Conservation (phyloP, 2,888 invertebrate genomes). For the Acanthacorydalis orientalis region DNA sequence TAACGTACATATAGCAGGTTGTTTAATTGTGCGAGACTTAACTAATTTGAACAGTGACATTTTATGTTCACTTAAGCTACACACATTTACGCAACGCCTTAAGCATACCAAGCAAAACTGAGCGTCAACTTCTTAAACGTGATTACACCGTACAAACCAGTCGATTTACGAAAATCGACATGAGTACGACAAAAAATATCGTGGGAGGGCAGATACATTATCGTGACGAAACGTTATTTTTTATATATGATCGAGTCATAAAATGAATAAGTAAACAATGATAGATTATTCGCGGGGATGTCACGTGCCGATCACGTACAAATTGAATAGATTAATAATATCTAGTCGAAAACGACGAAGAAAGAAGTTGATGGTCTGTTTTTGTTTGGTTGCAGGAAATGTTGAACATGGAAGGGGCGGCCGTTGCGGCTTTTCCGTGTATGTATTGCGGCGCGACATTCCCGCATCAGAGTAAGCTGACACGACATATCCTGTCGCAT, state of each 20-base stretch:
- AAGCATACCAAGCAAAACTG: conserved; percentile 56
- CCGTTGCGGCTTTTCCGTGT: conserved; percentile 51
- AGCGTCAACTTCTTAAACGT: conserved; percentile 72
- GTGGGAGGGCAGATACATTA: no score
- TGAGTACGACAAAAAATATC: conserved; percentile 9
- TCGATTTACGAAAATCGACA: conserved; percentile 9
- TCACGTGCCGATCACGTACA: background rate
- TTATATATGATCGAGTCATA: conserved; percentile 3
- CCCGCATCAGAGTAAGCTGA: conserved; percentile 81
- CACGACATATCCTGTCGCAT: conserved; percentile 76
- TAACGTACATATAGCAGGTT: no score
- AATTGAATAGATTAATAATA: no score
- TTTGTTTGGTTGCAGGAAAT: conserved; percentile 85
- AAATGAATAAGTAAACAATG: conserved; percentile 4
- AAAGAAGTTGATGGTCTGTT: conserved; percentile 76
- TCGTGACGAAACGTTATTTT: no score
- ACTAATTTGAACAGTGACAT: no score
- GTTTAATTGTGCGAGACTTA: no score
- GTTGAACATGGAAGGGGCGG: conserved; percentile 45
- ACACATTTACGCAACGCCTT: no score
- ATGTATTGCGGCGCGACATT: conserved; percentile 81
- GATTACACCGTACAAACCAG: conserved; percentile 7
- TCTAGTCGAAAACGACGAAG: background rate
- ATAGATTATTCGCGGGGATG: conserved; percentile 8
- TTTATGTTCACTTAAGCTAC: no score